These are phyloP conservation scores for Gobio occitaniae DNA, from an alignment of 2,797 vertebrate species.

Conservation along the genomic window DNA sequence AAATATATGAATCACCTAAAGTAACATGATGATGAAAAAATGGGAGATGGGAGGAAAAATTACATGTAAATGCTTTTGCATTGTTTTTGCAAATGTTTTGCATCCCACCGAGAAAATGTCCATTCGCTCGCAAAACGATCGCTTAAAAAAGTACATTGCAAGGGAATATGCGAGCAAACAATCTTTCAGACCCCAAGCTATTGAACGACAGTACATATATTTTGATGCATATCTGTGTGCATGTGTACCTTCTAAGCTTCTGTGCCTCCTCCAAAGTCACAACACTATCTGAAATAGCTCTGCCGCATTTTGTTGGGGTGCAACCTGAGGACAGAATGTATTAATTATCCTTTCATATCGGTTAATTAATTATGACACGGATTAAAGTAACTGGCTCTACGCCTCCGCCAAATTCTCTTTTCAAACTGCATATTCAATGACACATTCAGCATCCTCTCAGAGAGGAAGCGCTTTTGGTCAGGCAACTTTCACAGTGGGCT, in stretches of 20 bases:
- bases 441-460: constrained; percentile 4
- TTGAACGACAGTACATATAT: background rate
- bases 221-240: background rate
- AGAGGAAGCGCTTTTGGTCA: background rate
- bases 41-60: too few relatives aligned
- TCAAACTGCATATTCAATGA: constrained; percentile 28
- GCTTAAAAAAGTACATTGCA: too few relatives aligned
- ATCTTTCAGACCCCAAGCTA: background rate
- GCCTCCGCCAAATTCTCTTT: constrained; percentile 4
- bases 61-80: too few relatives aligned
- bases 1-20: too few relatives aligned
- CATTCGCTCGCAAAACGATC: too few relatives aligned
- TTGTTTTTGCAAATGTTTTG: too few relatives aligned
- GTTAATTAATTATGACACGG: background rate
- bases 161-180: background rate
- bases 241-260: constrained; percentile 82
- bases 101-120: too few relatives aligned
- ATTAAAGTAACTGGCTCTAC: constrained; percentile 4
- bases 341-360: constrained; percentile 4
- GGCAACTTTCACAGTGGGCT: background rate
- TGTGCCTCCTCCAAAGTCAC: constrained; percentile 87
- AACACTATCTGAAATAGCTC: constrained; percentile 84
- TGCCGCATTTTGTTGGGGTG: constrained; percentile 90
- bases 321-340: constrained; percentile 80
- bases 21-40: too few relatives aligned